Evolutionary conservation across 2,888 invertebrate species (phyloP), one percentile per base, ranked within the genome.

Genomic region (Drosophila neonasuta): DNA sequence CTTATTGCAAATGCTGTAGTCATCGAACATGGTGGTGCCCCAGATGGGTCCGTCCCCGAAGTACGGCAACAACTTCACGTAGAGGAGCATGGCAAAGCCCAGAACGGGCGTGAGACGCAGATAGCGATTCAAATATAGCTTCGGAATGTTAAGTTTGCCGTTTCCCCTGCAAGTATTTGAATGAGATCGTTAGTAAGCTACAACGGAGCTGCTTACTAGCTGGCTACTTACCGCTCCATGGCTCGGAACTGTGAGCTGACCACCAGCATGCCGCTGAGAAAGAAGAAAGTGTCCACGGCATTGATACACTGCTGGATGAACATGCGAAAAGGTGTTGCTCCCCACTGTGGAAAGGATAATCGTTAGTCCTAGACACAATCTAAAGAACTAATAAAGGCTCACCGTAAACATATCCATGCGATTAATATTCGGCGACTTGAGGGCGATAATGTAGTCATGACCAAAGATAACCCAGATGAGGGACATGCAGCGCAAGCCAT

Each of bases 201-300:
- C 6, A 24, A 24, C 24, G 1, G 0, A 24, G 24, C 6, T 24
- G 24, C 1, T 1, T 6, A 24, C 0, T 5, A 24, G 24, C 6
- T 24, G 1, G 1, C 4, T 0, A 24, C 68, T 52, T 34, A 80
- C 83, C 63, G 70, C 5, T 84, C 74, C 68, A 89, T 55, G 15
- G 82, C 59, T 2, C 79, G 80, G 8, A 89, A 41, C 39, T 41
- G 39, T 8, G 60, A 0, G 77, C 57, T 67, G 0, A 92, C 91
- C 2, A 92, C 90, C 0, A 94, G 88, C 24, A 94, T 79, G 2
- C 94, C 94, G 73, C 93, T 93, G n/a, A 94, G 76, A 20, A 92
- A 77, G 71, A 94, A 93, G 80, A 94, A 94, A 0, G 93, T 92
- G 68, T 94, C 94, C 3, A 93, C 93, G 0, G 92, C 91, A n/a